Conservation (phyloP, 2,113 vertebrate genomes). For the Chaetops frenatus region DNA sequence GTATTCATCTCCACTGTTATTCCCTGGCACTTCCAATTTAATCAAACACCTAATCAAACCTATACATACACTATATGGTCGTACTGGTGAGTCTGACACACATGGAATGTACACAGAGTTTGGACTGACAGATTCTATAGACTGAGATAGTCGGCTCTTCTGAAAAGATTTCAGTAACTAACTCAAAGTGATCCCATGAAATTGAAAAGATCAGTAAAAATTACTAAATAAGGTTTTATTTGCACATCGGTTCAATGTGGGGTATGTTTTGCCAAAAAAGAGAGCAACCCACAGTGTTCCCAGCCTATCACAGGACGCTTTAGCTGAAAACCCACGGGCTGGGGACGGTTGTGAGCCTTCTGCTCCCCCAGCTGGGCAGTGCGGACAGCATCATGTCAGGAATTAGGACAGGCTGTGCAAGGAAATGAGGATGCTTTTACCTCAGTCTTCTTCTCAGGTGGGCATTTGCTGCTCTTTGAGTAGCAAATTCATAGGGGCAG, state of each 20-base stretch:
- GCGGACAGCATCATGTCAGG: neutral
- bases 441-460: neutral
- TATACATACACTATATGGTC: neutral
- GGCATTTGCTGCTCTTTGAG: neutral
- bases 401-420: neutral
- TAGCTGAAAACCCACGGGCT: neutral
- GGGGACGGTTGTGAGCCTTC: neutral
- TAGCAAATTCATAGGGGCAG: neutral
- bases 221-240: neutral
- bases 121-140: neutral
- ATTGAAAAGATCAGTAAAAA: neutral
- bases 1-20: neutral
- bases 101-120: neutral
- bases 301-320: neutral
- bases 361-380: conserved; percentile 27
- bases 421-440: neutral
- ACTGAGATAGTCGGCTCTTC: neutral
- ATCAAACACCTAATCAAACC: neutral
- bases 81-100: neutral
- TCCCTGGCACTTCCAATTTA: neutral
- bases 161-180: neutral
- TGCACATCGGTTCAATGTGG: neutral
- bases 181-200: neutral
- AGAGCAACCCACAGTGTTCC: neutral
- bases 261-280: neutral